phyloP scores from a whole-genome alignment of 2,113 vertebrate species.

The Nothocercus nigrocapillus region DNA sequence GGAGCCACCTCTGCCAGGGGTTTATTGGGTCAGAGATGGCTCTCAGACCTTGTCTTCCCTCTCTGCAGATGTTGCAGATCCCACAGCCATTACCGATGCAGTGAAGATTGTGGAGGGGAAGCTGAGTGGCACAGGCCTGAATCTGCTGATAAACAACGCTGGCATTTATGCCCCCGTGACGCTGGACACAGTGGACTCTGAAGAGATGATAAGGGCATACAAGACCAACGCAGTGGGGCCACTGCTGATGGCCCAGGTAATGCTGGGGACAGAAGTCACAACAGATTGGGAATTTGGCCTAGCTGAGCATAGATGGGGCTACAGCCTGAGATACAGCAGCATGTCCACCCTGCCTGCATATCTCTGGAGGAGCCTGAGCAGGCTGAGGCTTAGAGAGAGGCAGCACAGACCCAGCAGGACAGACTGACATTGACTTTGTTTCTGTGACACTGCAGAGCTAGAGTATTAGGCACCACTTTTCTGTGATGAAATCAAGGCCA shows the following conservation, averaged over 20 bases:
- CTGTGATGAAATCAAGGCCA: too few relatives aligned
- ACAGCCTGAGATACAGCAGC: too few relatives aligned
- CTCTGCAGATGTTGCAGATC: constrained; percentile 44
- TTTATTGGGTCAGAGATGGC: background rate
- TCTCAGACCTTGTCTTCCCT: background rate
- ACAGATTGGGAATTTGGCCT: background rate
- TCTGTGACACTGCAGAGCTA: background rate
- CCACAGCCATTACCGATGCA: background rate
- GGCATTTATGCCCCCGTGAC: background rate
- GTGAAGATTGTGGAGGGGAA: constrained; percentile 10
- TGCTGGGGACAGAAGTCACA: background rate
- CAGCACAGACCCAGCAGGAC: background rate
- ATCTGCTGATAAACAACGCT: constrained; percentile 71
- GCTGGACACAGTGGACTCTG: background rate
- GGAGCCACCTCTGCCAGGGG: background rate
- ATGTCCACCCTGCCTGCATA: too few relatives aligned
- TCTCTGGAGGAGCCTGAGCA: too few relatives aligned
- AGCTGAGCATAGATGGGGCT: background rate
- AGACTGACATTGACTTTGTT: background rate
- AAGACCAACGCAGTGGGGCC: constrained; percentile 55
- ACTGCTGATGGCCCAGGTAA: constrained; percentile 67
- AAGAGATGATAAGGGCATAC: constrained; percentile 33
- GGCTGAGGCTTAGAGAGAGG: too few relatives aligned
- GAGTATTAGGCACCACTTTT: too few relatives aligned
- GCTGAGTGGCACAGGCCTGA: constrained; percentile 49